Conservation (phyloP, 2,888 invertebrate genomes). For the Sussaba pulchella region DNA sequence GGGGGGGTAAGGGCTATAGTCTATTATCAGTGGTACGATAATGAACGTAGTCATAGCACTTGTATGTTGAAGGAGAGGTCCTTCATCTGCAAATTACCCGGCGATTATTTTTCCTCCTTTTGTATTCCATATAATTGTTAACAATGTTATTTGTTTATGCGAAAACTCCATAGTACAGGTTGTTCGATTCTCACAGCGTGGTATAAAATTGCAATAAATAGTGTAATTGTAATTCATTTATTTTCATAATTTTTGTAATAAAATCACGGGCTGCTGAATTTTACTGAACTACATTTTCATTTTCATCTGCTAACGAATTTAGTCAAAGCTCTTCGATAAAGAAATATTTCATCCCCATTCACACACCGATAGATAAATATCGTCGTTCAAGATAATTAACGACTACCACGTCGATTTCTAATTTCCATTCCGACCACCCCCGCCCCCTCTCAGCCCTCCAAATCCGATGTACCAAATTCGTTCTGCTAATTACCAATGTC, state of each 20-base stretch:
- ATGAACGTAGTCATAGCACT: slow-evolving; percentile 17
- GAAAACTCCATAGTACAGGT: slow-evolving; percentile 22
- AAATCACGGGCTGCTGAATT: too few species aligned
- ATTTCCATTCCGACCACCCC: slow-evolving; percentile 22
- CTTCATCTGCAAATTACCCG: slow-evolving; percentile 20
- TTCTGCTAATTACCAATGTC: slow-evolving; percentile 36
- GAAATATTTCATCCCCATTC: too few species aligned
- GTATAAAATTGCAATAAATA: too few species aligned
- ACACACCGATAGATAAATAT: too few species aligned
- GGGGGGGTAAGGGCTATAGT: not conserved
- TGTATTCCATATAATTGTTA: slow-evolving; percentile 42
- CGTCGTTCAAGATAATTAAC: slow-evolving; percentile 10
- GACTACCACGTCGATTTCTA: not conserved
- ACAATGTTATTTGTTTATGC: slow-evolving; percentile 4
- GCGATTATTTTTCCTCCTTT: slow-evolving; percentile 39
- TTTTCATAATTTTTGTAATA: too few species aligned
- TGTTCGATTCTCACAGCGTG: too few species aligned
- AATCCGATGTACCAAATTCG: not conserved
- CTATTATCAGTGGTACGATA: slow-evolving; percentile 39
- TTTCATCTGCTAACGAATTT: too few species aligned
- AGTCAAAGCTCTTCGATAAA: too few species aligned
- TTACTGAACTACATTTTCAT: too few species aligned
- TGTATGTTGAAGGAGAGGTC: slow-evolving; percentile 2
- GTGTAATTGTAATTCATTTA: too few species aligned
- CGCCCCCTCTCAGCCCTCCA: too few species aligned